Base-by-base conservation (phyloP, 1,140 invertebrate species). In the Fopius arisanus region DNA sequence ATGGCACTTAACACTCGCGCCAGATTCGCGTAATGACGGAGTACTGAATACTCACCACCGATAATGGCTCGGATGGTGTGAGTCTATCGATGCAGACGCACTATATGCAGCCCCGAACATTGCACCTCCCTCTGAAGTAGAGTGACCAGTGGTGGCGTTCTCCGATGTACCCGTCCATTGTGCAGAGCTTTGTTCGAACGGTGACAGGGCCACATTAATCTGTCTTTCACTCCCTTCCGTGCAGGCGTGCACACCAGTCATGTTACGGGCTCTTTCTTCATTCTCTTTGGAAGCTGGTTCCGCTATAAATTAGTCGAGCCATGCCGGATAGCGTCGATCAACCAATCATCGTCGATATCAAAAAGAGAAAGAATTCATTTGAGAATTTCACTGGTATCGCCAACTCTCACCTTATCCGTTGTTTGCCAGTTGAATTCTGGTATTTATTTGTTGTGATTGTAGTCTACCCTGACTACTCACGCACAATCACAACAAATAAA, bases 191-290 rank as follows among this genome's bases (percentile, higher is more conserved):
- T 86, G 85, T 86, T 86, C 83, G 80, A 86, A 85, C 81, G 79
- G 80, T 85, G 85, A 86, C 85, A 83, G 83, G 81, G 82, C 84
- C 82, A 85, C 85, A 86, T 86, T 86, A 86, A 86, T 86, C 84
- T 86, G 83, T 83, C 85, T 83, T 80, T 84, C 82, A 80, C 80
- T 82, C 83, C 81, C 81, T 84, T 80, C 81, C 79, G 78, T 77
- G 28, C 37, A 28, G 10, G 31, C 71, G 67, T 29, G 12, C 37
- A 69, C 73, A 26, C 51, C 59, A 68, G 77, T 76, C 80, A 79
- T 80, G 81, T 80, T 83, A 82, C 79, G 80, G 3, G 29, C 62
- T 65, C 62, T 65, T 65, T 65, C 41, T 67, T 48, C 33, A 43
- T 48, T 67, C 33, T 21, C 23, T 67, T 48, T 40, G 21, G 37